A percentile compares a stretch with the other conserved stretches of the same genome.
phyloP scores from a whole-genome alignment of 2,888 invertebrate species.

The Melieria crassipennis region DNA sequence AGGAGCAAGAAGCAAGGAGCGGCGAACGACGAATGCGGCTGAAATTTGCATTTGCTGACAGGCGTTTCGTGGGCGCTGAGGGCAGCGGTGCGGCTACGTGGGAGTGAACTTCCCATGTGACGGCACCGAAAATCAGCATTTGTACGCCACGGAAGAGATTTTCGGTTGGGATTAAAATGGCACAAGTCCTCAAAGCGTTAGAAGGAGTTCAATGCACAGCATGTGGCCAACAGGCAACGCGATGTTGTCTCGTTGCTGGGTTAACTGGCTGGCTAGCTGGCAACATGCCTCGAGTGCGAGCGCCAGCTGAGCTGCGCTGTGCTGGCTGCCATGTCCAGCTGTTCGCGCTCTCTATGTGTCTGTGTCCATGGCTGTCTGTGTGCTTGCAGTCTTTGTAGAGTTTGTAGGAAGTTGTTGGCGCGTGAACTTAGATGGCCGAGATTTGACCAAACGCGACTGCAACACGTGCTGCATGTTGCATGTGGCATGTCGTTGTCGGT shows the following conservation, averaged over 20 bases:
- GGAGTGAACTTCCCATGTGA: too few relatives aligned
- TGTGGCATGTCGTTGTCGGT: constrained; percentile 4
- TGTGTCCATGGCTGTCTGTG: background rate
- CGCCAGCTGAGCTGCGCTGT: too few relatives aligned
- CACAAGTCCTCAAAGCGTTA: constrained; percentile 31
- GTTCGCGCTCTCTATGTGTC: background rate
- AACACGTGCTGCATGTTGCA: constrained; percentile 21
- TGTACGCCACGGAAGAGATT: too few relatives aligned
- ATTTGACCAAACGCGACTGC: constrained; percentile 22
- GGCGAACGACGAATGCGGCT: background rate
- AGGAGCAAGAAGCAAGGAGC: constrained; percentile 14
- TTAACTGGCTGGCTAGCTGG: background rate
- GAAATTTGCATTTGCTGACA: too few relatives aligned
- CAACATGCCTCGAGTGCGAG: background rate
- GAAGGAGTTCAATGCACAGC: constrained; percentile 35
- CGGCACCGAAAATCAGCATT: too few relatives aligned
- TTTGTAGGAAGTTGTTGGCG: constrained; percentile 25
- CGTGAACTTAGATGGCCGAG: constrained; percentile 31
- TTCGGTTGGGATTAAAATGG: background rate
- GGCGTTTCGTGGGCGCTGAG: too few relatives aligned
- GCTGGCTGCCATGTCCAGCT: too few relatives aligned
- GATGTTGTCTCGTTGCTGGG: constrained; percentile 21
- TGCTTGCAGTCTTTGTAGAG: background rate
- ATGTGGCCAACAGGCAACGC: constrained; percentile 27
- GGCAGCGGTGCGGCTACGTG: too few relatives aligned